A percentile compares a stretch with the other conserved stretches of the same genome.
These are phyloP conservation scores for Cepaea hortensis DNA, from an alignment of 2,888 invertebrate genomes.

Conservation along the genomic window DNA sequence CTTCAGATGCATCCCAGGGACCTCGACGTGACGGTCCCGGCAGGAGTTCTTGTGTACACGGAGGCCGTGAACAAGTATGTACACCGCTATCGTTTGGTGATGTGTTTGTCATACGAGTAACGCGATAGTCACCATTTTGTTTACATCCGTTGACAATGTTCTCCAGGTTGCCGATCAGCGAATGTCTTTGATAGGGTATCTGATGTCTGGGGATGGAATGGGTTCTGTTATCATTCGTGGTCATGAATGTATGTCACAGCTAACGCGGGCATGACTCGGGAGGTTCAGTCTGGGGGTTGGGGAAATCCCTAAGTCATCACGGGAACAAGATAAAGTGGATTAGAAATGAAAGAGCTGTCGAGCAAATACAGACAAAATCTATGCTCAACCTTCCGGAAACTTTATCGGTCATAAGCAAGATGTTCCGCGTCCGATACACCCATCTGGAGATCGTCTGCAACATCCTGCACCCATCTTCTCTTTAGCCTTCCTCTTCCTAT, in stretches of 20 bases:
- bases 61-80: neutral
- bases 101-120: constrained; percentile 23
- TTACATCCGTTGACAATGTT: neutral
- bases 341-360: no score
- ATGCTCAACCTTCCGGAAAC: no score
- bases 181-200: constrained; percentile 32
- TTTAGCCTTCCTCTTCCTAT: no score
- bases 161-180: neutral
- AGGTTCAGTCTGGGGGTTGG: no score
- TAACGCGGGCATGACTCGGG: neutral
- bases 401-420: no score
- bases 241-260: constrained; percentile 2
- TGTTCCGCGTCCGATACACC: no score
- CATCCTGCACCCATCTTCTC: no score
- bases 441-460: no score
- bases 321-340: no score
- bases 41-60: neutral
- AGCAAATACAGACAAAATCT: no score
- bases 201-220: neutral
- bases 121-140: neutral
- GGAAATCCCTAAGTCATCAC: no score
- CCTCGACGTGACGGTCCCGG: neutral
- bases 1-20: neutral
- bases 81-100: constrained; percentile 23
- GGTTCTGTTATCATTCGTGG: constrained; percentile 13